Evolutionary conservation across 2,113 vertebrate genomes (phyloP).

Genomic region (Cheirogaleus medius): DNA sequence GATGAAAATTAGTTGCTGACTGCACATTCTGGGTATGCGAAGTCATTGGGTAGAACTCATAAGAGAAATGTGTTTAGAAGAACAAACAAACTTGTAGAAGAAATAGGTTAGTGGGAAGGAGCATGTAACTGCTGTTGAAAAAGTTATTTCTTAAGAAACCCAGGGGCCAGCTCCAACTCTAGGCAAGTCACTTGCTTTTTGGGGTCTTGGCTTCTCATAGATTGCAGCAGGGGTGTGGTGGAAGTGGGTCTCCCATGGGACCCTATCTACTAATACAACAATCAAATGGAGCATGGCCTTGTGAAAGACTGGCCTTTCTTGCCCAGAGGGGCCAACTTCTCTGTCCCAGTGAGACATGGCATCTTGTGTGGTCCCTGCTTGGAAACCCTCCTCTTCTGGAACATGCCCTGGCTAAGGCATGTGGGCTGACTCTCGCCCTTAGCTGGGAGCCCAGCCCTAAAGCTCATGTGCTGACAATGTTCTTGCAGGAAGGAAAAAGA

Average conservation of each 20-base stretch:
- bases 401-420: background rate
- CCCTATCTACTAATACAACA: background rate
- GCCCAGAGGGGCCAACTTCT: background rate
- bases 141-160: background rate
- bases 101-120: background rate
- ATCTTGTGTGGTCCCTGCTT: background rate
- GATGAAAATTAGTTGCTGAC: background rate
- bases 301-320: background rate
- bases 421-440: background rate
- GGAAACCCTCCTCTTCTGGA: background rate
- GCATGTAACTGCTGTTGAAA: background rate
- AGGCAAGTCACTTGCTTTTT: background rate
- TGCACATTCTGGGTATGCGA: background rate
- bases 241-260: background rate
- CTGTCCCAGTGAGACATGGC: background rate
- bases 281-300: background rate
- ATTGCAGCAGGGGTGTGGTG: background rate
- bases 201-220: background rate
- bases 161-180: background rate
- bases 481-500: background rate
- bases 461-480: background rate
- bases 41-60: background rate
- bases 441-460: background rate
- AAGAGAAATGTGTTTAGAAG: background rate
- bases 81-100: background rate